Conservation (phyloP, 2,113 vertebrate species). For the Nematolebias whitei region DNA sequence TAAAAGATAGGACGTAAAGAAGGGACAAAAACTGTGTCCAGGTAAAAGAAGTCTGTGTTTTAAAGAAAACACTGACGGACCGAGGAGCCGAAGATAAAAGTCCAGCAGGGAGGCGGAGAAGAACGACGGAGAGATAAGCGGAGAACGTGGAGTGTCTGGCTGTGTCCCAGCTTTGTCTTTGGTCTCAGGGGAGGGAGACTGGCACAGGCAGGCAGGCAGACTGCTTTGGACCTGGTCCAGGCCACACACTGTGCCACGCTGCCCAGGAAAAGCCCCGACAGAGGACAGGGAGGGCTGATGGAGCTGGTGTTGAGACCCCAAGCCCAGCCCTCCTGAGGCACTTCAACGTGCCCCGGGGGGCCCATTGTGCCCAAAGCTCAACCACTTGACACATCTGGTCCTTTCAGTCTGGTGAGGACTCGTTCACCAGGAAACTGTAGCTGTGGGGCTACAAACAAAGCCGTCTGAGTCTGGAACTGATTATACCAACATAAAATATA, state of each 20-base stretch:
- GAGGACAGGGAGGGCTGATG: slow-evolving; percentile 21
- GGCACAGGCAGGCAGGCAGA: slow-evolving; percentile 60
- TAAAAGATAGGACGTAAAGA: neutral
- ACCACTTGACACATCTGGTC: slow-evolving; percentile 71
- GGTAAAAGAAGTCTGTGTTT: neutral
- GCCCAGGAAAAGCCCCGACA: slow-evolving; percentile 71
- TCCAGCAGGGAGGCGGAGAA: slow-evolving; percentile 25
- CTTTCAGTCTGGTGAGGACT: slow-evolving; percentile 36
- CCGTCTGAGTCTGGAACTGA: slow-evolving; percentile 22
- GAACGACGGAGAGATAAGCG: slow-evolving; percentile 49
- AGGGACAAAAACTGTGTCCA: neutral
- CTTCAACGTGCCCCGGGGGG: slow-evolving; percentile 43
- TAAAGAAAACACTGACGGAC: neutral
- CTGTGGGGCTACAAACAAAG: slow-evolving; percentile 20
- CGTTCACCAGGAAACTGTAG: slow-evolving; percentile 29
- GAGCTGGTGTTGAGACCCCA: slow-evolving; percentile 25
- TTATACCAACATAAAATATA: slow-evolving; percentile 16
- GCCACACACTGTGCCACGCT: slow-evolving; percentile 71
- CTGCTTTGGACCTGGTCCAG: slow-evolving; percentile 74
- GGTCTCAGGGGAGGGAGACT: slow-evolving; percentile 63
- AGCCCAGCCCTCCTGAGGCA: slow-evolving; percentile 47
- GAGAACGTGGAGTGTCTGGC: slow-evolving; percentile 67
- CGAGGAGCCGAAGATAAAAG: slow-evolving; percentile 11
- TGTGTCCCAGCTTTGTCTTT: slow-evolving; percentile 79
- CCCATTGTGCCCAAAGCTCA: slow-evolving; percentile 43